Percentiles rank a stretch among this genome's conserved stretches.
These are phyloP conservation scores for Fragum whitleyi DNA, from an alignment of 2,888 invertebrate species.

Conservation along the genomic window DNA sequence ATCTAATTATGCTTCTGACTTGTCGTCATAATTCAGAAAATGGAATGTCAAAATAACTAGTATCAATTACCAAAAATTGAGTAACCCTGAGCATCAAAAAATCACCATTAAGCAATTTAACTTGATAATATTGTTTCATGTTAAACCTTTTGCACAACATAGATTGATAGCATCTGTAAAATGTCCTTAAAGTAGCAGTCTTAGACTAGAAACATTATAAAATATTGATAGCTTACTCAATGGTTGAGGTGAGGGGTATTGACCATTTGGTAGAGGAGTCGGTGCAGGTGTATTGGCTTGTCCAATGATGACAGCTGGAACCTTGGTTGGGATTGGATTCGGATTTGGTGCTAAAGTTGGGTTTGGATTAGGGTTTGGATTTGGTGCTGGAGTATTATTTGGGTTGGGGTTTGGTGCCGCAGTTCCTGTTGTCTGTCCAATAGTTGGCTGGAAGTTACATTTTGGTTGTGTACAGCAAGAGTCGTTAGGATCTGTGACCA, in stretches of 20 bases:
- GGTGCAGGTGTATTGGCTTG: constrained; percentile 73
- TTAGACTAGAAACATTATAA: too few species aligned
- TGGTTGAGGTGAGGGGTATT: constrained; percentile 60
- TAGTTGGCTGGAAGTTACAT: constrained; percentile 66
- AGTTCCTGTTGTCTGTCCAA: constrained; percentile 65
- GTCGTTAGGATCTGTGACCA: constrained; percentile 70
- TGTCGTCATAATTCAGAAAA: too few species aligned
- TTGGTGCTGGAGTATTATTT: constrained; percentile 9
- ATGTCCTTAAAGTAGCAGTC: too few species aligned
- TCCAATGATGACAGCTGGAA: constrained; percentile 64
- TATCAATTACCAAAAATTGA: too few species aligned
- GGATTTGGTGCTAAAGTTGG: constrained; percentile 69
- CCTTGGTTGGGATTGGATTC: constrained; percentile 55
- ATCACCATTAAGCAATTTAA: too few species aligned
- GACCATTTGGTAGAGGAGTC: constrained; percentile 66
- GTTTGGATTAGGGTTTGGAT: constrained; percentile 59
- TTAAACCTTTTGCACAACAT: too few species aligned
- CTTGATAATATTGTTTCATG: too few species aligned
- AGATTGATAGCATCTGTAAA: too few species aligned
- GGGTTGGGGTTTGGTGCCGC: constrained; percentile 60
- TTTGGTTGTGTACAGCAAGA: constrained; percentile 72
- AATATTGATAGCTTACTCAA: constrained; percentile 58
- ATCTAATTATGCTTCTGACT: too few species aligned
- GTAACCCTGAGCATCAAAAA: too few species aligned
- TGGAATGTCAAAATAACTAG: too few species aligned